A percentile compares a stretch with the other conserved stretches of the same genome.
phyloP scores from a whole-genome alignment of 2,113 vertebrate genomes.

The Hystrix cristata region DNA sequence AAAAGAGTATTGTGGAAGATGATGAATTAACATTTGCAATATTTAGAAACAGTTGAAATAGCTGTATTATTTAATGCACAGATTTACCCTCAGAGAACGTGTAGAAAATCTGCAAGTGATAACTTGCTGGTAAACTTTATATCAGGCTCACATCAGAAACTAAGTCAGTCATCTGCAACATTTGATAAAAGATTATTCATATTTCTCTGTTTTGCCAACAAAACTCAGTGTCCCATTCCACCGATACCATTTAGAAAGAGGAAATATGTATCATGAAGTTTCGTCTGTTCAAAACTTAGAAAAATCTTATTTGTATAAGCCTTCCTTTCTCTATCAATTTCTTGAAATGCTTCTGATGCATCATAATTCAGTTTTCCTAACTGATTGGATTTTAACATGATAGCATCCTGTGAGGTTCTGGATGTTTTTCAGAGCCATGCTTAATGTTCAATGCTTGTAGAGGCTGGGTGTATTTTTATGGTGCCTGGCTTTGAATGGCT shows the following conservation, averaged over 20 bases:
- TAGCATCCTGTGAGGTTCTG: constrained; percentile 2
- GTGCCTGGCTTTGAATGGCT: constrained; percentile 66
- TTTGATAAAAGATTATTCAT: background rate
- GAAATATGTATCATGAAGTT: constrained; percentile 10
- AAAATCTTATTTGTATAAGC: constrained; percentile 10
- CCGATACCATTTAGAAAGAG: constrained; percentile 2
- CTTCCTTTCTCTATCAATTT: constrained; percentile 20
- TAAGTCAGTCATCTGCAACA: background rate
- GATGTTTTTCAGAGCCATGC: constrained; percentile 45
- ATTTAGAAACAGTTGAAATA: constrained; percentile 45
- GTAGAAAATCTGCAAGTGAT: constrained; percentile 8
- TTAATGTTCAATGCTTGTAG: constrained; percentile 67
- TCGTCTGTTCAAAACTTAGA: constrained; percentile 45
- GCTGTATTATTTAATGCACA: background rate
- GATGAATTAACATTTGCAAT: constrained; percentile 66
- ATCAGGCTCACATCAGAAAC: background rate
- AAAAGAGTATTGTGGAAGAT: constrained; percentile 52
- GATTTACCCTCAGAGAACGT: constrained; percentile 42
- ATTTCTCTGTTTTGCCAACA: background rate
- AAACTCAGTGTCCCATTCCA: background rate
- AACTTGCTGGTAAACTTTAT: background rate
- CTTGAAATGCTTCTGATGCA: constrained; percentile 37
- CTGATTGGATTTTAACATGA: constrained; percentile 5
- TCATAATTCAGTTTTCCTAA: constrained; percentile 59
- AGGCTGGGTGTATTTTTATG: constrained; percentile 62